Evolutionary conservation across 2,797 vertebrate genomes (phyloP).

Genomic region (Crocodylus rhombifer): DNA sequence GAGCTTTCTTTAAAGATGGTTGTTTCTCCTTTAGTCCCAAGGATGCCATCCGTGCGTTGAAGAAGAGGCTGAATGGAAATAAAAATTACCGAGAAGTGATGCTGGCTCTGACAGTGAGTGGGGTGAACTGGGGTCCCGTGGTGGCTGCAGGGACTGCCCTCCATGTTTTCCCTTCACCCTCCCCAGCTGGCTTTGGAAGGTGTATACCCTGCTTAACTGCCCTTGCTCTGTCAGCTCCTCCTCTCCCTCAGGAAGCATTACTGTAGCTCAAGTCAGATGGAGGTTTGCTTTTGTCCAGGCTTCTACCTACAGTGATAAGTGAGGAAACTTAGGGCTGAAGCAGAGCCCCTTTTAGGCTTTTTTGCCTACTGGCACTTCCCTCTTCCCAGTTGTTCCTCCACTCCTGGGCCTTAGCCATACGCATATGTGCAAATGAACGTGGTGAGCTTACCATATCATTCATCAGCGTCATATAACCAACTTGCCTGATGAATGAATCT

Average conservation of each 20-base stretch:
- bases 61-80: constrained; percentile 96
- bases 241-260: constrained; percentile 35
- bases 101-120: constrained; percentile 94
- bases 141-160: background rate
- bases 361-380: background rate
- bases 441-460: constrained; percentile 54
- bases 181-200: constrained; percentile 37
- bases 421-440: constrained; percentile 7
- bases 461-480: constrained; percentile 45
- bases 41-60: constrained; percentile 95
- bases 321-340: constrained; percentile 33
- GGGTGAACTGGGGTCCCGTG: constrained; percentile 35
- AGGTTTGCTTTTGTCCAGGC: constrained; percentile 21
- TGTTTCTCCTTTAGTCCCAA: constrained; percentile 88
- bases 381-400: background rate
- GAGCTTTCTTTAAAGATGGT: background rate
- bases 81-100: constrained; percentile 98
- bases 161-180: constrained; percentile 39
- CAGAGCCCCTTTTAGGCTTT: constrained; percentile 1
- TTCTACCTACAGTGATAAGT: constrained; percentile 11
- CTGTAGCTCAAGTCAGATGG: constrained; percentile 39
- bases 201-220: constrained; percentile 24
- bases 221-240: constrained; percentile 55
- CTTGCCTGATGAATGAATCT: constrained; percentile 59
- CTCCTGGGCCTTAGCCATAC: constrained; percentile 2